phyloP scores from a whole-genome alignment of 2,113 vertebrate species.

The Lontra canadensis region DNA sequence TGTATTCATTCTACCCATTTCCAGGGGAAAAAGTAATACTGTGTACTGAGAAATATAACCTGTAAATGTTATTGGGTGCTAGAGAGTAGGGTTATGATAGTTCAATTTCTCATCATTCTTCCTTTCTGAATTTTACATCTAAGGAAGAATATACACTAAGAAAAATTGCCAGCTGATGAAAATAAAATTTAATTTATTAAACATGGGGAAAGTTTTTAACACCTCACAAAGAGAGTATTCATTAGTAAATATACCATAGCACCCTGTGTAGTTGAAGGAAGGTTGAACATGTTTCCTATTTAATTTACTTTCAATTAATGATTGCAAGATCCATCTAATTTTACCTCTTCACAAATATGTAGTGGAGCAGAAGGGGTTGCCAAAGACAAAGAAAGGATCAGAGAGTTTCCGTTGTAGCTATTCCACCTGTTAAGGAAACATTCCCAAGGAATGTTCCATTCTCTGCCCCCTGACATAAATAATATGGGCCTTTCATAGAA shows the following conservation, averaged over 20 bases:
- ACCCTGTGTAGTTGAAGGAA: background rate
- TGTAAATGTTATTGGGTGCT: background rate
- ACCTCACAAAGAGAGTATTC: background rate
- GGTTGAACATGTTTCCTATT: background rate
- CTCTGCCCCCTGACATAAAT: background rate
- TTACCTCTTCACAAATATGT: background rate
- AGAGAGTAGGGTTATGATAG: background rate
- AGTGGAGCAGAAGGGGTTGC: rapidly evolving
- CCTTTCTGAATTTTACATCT: background rate
- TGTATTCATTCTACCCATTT: background rate
- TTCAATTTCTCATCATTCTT: background rate
- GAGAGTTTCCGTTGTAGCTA: background rate
- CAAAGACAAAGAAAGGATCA: background rate
- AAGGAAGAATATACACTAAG: background rate
- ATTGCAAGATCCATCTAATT: background rate
- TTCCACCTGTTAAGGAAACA: background rate
- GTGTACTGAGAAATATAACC: background rate
- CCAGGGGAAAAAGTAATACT: background rate
- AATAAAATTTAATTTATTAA: background rate
- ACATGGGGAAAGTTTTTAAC: background rate
- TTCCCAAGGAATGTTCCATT: background rate
- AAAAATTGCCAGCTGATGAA: background rate
- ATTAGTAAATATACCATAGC: background rate
- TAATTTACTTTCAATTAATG: background rate
- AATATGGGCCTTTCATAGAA: background rate